These are phyloP conservation scores for Augochlorella aurata DNA, from an alignment of 2,888 invertebrate genomes.

Conservation along the genomic window DNA sequence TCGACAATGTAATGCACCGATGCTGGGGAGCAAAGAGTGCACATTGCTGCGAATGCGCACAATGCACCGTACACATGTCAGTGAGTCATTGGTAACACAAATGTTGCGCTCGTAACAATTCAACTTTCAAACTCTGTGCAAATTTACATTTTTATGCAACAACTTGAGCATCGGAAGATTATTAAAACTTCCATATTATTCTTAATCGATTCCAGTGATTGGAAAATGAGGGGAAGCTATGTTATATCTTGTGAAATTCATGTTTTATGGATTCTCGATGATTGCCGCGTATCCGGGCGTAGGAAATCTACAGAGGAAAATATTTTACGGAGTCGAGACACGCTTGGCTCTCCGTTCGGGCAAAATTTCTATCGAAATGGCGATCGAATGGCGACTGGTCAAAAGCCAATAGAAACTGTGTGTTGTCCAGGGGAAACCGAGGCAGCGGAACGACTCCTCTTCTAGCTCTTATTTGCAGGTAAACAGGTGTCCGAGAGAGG, in stretches of 20 bases:
- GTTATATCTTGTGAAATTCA: neutral
- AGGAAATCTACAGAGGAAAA: neutral
- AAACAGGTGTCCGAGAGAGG: constrained; percentile 50
- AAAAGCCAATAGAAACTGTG: constrained; percentile 26
- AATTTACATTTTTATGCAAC: neutral
- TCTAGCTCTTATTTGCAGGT: constrained; percentile 26
- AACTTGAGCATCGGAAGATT: neutral
- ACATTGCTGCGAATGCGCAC: no score
- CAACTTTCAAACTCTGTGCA: neutral
- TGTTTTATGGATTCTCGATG: neutral
- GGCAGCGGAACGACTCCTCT: constrained; percentile 43
- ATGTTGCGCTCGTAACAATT: no score
- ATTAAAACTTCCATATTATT: neutral
- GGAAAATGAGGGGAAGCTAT: neutral
- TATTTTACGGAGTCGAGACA: neutral
- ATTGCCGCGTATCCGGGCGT: neutral
- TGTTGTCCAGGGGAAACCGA: constrained; percentile 27
- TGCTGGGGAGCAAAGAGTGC: no score
- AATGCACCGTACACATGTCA: no score
- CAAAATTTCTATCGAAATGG: neutral
- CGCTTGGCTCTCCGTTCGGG: neutral
- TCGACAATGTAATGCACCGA: no score
- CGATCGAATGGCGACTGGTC: neutral
- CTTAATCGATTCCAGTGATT: neutral
- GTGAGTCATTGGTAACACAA: no score